phyloP scores from a whole-genome alignment of 1,140 invertebrate species.

The Apis mellifera region Amel_HAv3.1 CM009938.2:1735001-1735500 shows the following conservation, averaged over 20 bases:
- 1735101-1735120: constrained; percentile 8
- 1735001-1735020: not conserved
- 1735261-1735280: too few relatives aligned
- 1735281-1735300: not conserved
- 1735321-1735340: not conserved
- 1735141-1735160: constrained; percentile 41
- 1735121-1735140: not conserved
- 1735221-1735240: not conserved
- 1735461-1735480: not conserved
- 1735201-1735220: too few relatives aligned
- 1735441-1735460: not conserved
- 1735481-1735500: not conserved
- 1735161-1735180: constrained; percentile 17
- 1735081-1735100: not conserved
- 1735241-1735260: not conserved
- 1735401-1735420: too few relatives aligned
- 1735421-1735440: not conserved
- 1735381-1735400: not conserved
- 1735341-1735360: not conserved
- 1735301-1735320: too few relatives aligned
- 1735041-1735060: not conserved
- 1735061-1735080: too few relatives aligned
- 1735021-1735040: not conserved
- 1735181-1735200: constrained; percentile 1
- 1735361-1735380: not conserved